Base-by-base conservation (phyloP, 2,888 invertebrate species). In the Ernsta delagoae region DNA sequence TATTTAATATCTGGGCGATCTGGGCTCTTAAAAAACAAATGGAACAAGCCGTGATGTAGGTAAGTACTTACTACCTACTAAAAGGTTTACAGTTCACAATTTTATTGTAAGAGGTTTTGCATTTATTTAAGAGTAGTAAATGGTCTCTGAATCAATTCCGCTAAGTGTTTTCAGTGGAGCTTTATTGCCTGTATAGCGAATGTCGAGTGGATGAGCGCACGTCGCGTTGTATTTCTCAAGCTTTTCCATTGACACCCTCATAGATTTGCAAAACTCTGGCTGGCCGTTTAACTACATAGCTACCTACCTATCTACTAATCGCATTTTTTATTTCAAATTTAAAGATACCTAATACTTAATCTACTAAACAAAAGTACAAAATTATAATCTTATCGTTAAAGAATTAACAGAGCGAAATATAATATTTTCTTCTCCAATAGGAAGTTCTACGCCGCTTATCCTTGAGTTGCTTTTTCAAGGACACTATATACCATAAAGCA, bases 81-180 rank as follows among this genome's bases (percentile, higher is more conserved):
- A 45, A 45, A 45, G n/a, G 45, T 45, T n/a, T 45, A n/a, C 45
- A 91, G 89, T 90, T 90, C 89, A 87, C 86, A 86, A 16, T 16
- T 16, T 16, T 16, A 88, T 89, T 91, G 91, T 92, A 89, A 90
- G 90, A 88, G 88, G 89, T 89, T 83, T 83, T 90, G 88, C 92
- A 90, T 91, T 92, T 92, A 89, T 91, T 89, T 90, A 91, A 90
- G 90, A 92, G 90, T 92, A 87, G 91, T 90, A 90, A 92, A 92
- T 92, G 90, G 89, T 45, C 48, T 88, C 87, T 88, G 90, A 91
- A 92, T 92, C 92, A 93, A 92, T 92, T 88, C 84, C 86, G 89
- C 86, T 92, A 92, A 92, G 92, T 93, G 92, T 92, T 92, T 92
- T 88, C 87, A 89, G 87, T 89, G 86, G 87, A 89, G 90, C 90